Evolutionary conservation across 2,113 vertebrate species (phyloP).

Genomic region (Tympanuchus pallidicinctus): DNA sequence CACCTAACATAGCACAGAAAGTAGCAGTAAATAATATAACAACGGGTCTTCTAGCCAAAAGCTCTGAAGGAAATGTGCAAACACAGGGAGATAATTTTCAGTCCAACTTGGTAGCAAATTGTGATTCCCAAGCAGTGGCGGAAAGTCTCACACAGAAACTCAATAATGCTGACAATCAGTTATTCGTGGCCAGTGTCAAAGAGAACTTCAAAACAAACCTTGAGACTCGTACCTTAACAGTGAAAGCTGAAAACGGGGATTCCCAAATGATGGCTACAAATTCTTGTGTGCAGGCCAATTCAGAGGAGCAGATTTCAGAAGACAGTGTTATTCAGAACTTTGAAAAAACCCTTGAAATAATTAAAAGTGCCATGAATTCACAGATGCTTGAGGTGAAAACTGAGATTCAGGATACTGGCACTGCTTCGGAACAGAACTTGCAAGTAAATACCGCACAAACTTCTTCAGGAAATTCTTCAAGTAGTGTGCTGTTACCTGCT

Average conservation of each 20-base stretch:
- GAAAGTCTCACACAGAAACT: slow-evolving; percentile 83
- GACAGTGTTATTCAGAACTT: slow-evolving; percentile 79
- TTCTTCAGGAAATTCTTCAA: slow-evolving; percentile 53
- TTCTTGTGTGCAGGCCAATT: slow-evolving; percentile 65
- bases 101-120: slow-evolving; percentile 72
- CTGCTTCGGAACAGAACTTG: slow-evolving; percentile 58
- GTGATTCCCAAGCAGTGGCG: slow-evolving; percentile 77
- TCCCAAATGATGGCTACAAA: slow-evolving; percentile 72
- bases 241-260: slow-evolving; percentile 82
- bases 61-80: slow-evolving; percentile 63
- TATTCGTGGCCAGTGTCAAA: slow-evolving; percentile 85
- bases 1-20: slow-evolving; percentile 63
- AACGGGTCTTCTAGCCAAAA: slow-evolving; percentile 70
- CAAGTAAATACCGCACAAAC: slow-evolving; percentile 68
- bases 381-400: slow-evolving; percentile 79
- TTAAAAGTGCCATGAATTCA: slow-evolving; percentile 82
- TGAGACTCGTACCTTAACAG: slow-evolving; percentile 64
- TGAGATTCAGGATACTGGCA: slow-evolving; percentile 67
- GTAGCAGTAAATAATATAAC: slow-evolving; percentile 67
- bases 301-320: slow-evolving; percentile 72
- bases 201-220: slow-evolving; percentile 78
- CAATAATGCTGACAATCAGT: slow-evolving; percentile 86
- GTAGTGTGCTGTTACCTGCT: slow-evolving; percentile 32
- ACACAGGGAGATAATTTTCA: slow-evolving; percentile 68
- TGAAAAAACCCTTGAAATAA: slow-evolving; percentile 82